These are phyloP conservation scores for Drosophila setifemur DNA, from an alignment of 1,140 invertebrate genomes.

Conservation along the genomic window DNA sequence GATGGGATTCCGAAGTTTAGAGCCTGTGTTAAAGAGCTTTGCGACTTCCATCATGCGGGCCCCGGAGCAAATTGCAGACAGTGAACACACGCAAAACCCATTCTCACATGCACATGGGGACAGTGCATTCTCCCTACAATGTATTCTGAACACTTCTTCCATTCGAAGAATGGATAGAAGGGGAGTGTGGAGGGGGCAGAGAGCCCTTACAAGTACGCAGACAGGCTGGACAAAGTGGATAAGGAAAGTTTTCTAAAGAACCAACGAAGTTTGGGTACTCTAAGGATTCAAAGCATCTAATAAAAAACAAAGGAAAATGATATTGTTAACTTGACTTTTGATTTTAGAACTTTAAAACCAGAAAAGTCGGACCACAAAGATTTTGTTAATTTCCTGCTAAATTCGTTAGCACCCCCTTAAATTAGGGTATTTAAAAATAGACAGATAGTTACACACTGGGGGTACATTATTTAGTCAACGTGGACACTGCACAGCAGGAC, in stretches of 20 bases:
- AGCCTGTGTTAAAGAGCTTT: slow-evolving; percentile 16
- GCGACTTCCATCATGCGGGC: slow-evolving; percentile 51
- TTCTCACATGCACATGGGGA: slow-evolving; percentile 2
- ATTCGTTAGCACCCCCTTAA: too few relatives aligned
- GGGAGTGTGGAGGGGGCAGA: not conserved
- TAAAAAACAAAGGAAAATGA: too few relatives aligned
- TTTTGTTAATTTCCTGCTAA: not conserved
- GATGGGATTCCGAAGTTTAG: slow-evolving; percentile 2
- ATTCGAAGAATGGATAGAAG: not conserved
- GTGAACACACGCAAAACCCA: slow-evolving; percentile 25
- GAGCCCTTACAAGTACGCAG: slow-evolving; percentile 71
- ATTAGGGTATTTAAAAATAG: slow-evolving; percentile 1
- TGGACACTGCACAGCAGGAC: slow-evolving; percentile 54
- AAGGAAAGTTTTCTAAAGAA: not conserved
- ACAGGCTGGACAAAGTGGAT: slow-evolving; percentile 4
- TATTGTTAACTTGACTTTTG: too few relatives aligned
- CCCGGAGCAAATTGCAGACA: slow-evolving; percentile 54
- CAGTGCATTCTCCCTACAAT: slow-evolving; percentile 69
- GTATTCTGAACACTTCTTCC: slow-evolving; percentile 34
- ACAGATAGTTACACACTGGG: not conserved
- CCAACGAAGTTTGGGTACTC: slow-evolving; percentile 9
- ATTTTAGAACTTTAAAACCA: not conserved
- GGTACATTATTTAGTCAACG: slow-evolving; percentile 72
- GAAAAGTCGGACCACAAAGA: too few relatives aligned
- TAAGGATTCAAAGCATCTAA: not conserved